Conservation (phyloP, 2,888 invertebrate species). For the Caenorhabditis plicata region DNA sequence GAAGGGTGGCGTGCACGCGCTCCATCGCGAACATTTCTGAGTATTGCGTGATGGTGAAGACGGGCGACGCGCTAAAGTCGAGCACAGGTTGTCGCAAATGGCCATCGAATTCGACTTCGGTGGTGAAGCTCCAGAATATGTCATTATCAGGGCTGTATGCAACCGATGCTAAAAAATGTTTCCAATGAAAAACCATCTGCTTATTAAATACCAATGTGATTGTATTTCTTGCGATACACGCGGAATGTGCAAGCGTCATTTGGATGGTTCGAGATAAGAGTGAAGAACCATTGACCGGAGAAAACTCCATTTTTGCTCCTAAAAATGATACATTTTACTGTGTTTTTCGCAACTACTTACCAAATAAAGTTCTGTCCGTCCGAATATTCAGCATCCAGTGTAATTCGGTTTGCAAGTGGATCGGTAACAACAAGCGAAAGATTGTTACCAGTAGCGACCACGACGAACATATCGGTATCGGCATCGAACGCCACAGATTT, state of each 20-base stretch:
- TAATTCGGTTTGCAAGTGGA: slow-evolving; percentile 13
- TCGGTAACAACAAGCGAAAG: slow-evolving; percentile 20
- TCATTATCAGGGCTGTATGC: slow-evolving; percentile 31
- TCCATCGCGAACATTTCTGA: slow-evolving; percentile 30
- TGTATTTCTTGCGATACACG: slow-evolving; percentile 41
- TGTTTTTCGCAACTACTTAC: background rate
- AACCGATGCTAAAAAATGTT: too few relatives aligned
- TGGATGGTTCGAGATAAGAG: slow-evolving; percentile 9
- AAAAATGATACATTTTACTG: background rate
- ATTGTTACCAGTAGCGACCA: slow-evolving; percentile 43
- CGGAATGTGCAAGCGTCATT: slow-evolving; percentile 39
- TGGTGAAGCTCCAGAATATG: slow-evolving; percentile 42
- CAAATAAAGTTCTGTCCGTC: slow-evolving; percentile 41
- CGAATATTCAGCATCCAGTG: slow-evolving; percentile 10
- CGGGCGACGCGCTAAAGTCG: slow-evolving; percentile 24
- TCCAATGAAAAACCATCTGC: too few relatives aligned
- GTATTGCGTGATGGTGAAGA: slow-evolving; percentile 37
- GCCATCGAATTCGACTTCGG: slow-evolving; percentile 24
- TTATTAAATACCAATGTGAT: slow-evolving; percentile 20
- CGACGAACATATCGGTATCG: slow-evolving; percentile 25
- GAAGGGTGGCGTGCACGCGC: slow-evolving; percentile 35
- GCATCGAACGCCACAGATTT: slow-evolving; percentile 35
- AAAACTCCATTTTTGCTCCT: slow-evolving; percentile 26
- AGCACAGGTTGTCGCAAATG: slow-evolving; percentile 28
- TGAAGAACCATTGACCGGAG: slow-evolving; percentile 46